Evolutionary conservation across 2,797 vertebrate genomes (phyloP).

Genomic region (Neosilurus hyrtlii): DNA sequence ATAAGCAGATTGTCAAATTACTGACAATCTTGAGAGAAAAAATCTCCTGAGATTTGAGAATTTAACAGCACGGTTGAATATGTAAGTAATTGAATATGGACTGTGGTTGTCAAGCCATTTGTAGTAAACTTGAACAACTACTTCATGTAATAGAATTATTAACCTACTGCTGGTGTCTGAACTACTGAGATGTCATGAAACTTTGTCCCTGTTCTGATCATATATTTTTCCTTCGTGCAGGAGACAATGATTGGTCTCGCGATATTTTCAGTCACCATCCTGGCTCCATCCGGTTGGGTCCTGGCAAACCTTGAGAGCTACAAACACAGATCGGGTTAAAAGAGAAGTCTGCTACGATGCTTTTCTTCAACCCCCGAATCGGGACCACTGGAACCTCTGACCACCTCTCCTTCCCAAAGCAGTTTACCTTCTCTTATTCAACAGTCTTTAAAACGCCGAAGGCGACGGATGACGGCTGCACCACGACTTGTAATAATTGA

Average conservation of each 20-base stretch:
- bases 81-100: neutral
- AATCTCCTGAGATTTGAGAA: too few species aligned
- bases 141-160: neutral
- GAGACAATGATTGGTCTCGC: constrained; percentile 61
- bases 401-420: constrained; percentile 46
- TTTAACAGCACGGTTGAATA: too few species aligned
- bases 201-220: neutral
- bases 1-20: too few species aligned
- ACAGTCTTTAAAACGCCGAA: constrained; percentile 30
- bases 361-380: constrained; percentile 20
- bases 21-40: too few species aligned
- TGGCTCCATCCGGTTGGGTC: constrained; percentile 78
- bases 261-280: constrained; percentile 61
- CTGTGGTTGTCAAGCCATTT: neutral
- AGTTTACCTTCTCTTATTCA: constrained; percentile 43
- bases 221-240: constrained; percentile 51
- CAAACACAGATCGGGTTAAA: constrained; percentile 66
- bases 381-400: constrained; percentile 53
- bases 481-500: constrained; percentile 17
- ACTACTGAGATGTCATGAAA: neutral
- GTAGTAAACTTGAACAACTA: neutral
- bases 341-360: neutral
- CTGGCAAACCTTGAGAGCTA: constrained; percentile 78
- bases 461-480: neutral
- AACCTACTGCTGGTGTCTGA: neutral